Evolutionary conservation across 2,113 vertebrate species (phyloP), one percentile per base, ranked within the genome.

Genomic region (Symphodus melops): DNA sequence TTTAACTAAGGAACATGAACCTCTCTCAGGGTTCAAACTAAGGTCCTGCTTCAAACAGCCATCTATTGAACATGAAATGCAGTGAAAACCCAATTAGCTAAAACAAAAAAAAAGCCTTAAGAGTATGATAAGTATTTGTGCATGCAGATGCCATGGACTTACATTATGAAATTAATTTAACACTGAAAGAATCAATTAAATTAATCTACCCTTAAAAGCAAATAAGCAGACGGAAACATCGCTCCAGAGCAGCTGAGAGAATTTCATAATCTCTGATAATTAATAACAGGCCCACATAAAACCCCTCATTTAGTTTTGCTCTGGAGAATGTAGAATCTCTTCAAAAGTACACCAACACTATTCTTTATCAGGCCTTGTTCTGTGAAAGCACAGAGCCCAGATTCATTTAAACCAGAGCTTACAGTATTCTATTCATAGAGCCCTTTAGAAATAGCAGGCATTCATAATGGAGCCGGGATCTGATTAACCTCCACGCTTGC

Each of bases 401-500:
- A 87, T 88, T 79, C 72, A 66, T 87, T 89, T 92, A 86, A 82
- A 81, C 51, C 49, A 85, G 68, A 83, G 91, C 88, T 89, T 89
- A 89, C 87, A 81, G 77, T 90, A 86, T 91, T 92, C 91, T 89
- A 91, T 92, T 93, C 91, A 90, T 87, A 88, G 87, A 86, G 76
- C 77, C 86, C 90, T 90, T 92, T 93, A 79, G 86, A 91, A 90
- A 88, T 82, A 91, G 87, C 87, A 65, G 82, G 85, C 86, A 67
- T 86, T 90, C 85, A 92, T 93, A 92, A 92, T 90, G 79, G 86
- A 88, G 84, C 79, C 75, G 60, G 87, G 91, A 92, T 92, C 92
- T 94, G 91, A 94, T 93, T 94, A 93, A 93, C 93, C 93, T 92
- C 87, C 81, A 87, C 75, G 87, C 91, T 90, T 84, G 82, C 85